Percentiles rank a stretch among this genome's conserved stretches.
phyloP scores from a whole-genome alignment of 2,888 invertebrate species.

The Biston stratarius region DNA sequence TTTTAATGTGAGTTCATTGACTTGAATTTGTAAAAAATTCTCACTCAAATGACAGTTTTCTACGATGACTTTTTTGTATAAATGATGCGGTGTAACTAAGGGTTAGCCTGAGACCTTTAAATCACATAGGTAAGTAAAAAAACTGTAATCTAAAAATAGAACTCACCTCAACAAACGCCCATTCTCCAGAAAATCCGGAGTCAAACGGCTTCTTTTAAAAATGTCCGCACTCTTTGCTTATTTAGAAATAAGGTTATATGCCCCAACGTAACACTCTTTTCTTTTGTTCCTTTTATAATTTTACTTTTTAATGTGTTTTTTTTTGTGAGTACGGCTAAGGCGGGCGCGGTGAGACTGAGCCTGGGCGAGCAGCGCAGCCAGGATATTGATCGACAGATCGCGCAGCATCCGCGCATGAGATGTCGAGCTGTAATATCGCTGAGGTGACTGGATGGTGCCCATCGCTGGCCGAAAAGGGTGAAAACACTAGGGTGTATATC shows the following conservation, averaged over 20 bases:
- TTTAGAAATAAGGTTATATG: slow-evolving; percentile 34
- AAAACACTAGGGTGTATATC: too few species aligned
- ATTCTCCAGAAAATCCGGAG: slow-evolving; percentile 67
- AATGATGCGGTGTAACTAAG: too few species aligned
- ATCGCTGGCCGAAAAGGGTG: slow-evolving; percentile 51
- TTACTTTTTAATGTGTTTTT: not conserved
- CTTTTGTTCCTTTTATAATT: not conserved
- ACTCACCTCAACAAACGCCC: slow-evolving; percentile 66
- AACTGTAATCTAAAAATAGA: slow-evolving; percentile 17
- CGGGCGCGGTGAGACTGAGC: slow-evolving; percentile 61
- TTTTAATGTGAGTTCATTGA: too few species aligned
- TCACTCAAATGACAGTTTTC: too few species aligned
- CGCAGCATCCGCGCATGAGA: slow-evolving; percentile 72
- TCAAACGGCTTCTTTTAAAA: slow-evolving; percentile 31
- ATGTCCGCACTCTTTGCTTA: slow-evolving; percentile 25
- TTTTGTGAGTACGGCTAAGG: slow-evolving; percentile 20
- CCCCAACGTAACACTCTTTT: slow-evolving; percentile 2
- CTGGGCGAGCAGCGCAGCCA: slow-evolving; percentile 52
- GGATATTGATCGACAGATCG: slow-evolving; percentile 71
- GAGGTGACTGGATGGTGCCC: slow-evolving; percentile 41
- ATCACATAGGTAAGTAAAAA: not conserved
- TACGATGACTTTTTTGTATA: too few species aligned
- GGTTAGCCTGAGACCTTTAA: not conserved
- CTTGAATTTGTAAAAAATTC: too few species aligned
- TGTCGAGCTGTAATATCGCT: slow-evolving; percentile 31